These are phyloP conservation scores for Centropyge bicolor DNA, from an alignment of 2,797 vertebrate species.

Conservation along the genomic window DNA sequence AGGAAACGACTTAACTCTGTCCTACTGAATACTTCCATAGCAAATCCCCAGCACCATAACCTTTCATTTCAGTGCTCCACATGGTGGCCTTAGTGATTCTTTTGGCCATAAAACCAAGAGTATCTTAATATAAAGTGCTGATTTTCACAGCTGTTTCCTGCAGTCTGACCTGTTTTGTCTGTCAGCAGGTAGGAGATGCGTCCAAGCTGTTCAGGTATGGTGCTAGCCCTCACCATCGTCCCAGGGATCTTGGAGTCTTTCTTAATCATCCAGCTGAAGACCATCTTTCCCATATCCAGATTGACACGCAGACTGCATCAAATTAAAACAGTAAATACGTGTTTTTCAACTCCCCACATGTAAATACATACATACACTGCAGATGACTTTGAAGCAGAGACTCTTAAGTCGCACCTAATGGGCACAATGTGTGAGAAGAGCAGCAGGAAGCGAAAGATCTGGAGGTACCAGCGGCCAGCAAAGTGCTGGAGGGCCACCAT, in stretches of 20 bases:
- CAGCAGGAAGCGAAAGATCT: constrained; percentile 97
- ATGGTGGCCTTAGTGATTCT: constrained; percentile 15
- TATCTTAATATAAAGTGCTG: not conserved
- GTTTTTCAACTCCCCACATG: not conserved
- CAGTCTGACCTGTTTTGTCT: constrained; percentile 93
- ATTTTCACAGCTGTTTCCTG: not conserved
- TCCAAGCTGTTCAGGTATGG: constrained; percentile 97
- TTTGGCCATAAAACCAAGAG: not conserved
- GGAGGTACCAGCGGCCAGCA: constrained; percentile 97
- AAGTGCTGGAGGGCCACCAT: constrained; percentile 99
- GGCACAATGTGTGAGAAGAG: constrained; percentile 98
- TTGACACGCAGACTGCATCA: constrained; percentile 93
- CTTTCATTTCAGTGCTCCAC: constrained; percentile 48
- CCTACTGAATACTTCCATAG: constrained; percentile 52
- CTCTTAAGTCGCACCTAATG: constrained; percentile 88
- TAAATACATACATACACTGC: not conserved
- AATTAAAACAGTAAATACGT: not conserved
- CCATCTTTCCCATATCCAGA: constrained; percentile 99
- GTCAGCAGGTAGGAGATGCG: constrained; percentile 98
- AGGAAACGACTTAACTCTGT: constrained; percentile 56
- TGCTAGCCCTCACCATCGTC: constrained; percentile 96
- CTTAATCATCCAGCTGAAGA: constrained; percentile 99
- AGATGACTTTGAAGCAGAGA: not conserved
- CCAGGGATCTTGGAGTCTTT: constrained; percentile 97
- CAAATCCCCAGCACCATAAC: constrained; percentile 61